These are phyloP conservation scores for Oligia strigilis DNA, from an alignment of 2,888 invertebrate genomes.

Conservation along the genomic window DNA sequence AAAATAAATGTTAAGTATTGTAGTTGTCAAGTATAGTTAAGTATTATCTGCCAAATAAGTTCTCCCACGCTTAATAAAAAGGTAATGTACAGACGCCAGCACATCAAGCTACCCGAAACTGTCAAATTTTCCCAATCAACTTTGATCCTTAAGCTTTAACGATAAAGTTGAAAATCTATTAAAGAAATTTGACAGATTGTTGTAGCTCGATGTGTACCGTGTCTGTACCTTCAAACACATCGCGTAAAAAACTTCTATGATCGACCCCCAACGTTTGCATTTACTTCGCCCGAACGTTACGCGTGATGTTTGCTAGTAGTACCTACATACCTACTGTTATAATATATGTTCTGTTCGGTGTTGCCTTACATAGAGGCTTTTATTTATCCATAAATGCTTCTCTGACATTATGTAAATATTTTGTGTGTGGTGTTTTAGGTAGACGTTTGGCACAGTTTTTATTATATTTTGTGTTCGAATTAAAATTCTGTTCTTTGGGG, in stretches of 20 bases:
- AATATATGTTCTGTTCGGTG: slow-evolving; percentile 16
- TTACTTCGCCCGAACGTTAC: slow-evolving; percentile 46
- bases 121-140: no score
- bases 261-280: slow-evolving; percentile 53
- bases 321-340: neutral
- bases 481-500: no score
- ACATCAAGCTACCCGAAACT: no score
- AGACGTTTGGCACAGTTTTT: neutral
- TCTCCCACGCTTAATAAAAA: neutral
- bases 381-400: slow-evolving; percentile 42
- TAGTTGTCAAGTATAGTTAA: no score
- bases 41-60: neutral
- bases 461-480: neutral
- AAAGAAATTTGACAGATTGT: no score
- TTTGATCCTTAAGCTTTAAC: no score
- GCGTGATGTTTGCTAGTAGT: slow-evolving; percentile 27
- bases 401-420: slow-evolving; percentile 52
- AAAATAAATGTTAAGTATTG: no score
- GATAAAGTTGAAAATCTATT: no score
- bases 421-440: slow-evolving; percentile 16
- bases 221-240: neutral
- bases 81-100: no score
- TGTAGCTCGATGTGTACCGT: no score
- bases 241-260: neutral
- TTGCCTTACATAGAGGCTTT: slow-evolving; percentile 52